Evolutionary conservation across 1,140 invertebrate genomes (phyloP).

Genomic region (Drosophila baimaii): DNA sequence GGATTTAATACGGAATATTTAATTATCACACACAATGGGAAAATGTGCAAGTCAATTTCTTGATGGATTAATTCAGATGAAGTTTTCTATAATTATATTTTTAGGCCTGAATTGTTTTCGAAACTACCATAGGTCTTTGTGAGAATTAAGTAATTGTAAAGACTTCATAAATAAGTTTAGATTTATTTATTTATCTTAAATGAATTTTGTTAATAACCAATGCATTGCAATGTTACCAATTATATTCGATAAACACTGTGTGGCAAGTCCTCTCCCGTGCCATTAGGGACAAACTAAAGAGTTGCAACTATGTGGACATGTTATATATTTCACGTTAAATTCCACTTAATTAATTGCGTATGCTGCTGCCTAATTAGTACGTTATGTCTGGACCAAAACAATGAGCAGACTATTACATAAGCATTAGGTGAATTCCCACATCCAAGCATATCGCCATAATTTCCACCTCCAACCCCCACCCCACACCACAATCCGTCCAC

Average conservation of each 20-base stretch:
- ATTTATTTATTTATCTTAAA: neutral
- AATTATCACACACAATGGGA: conserved; percentile 36
- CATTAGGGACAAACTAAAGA: neutral
- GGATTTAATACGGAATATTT: conserved; percentile 37
- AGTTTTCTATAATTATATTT: conserved; percentile 30
- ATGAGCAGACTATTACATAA: conserved; percentile 74
- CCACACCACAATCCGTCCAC: conserved; percentile 5
- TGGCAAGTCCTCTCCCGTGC: too few relatives aligned
- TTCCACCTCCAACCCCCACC: conserved; percentile 9
- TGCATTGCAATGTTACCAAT: too few relatives aligned
- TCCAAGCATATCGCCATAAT: conserved; percentile 6
- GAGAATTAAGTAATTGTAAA: neutral
- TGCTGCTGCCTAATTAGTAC: conserved; percentile 62
- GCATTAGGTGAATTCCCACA: conserved; percentile 44
- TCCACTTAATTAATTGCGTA: conserved; percentile 57
- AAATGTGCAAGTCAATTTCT: conserved; percentile 28
- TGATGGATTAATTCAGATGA: conserved; percentile 28
- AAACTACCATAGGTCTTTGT: conserved; percentile 1
- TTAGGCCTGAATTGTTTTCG: conserved; percentile 7
- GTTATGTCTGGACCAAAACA: conserved; percentile 69
- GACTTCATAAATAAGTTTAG: neutral
- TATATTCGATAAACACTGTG: too few relatives aligned
- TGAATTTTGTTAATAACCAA: neutral
- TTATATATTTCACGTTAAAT: conserved; percentile 19
- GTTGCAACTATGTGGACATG: neutral